A percentile compares a stretch with the other conserved stretches of the same genome.
phyloP scores from a whole-genome alignment of 2,888 invertebrate species.

The Teleiodes luculella region DNA sequence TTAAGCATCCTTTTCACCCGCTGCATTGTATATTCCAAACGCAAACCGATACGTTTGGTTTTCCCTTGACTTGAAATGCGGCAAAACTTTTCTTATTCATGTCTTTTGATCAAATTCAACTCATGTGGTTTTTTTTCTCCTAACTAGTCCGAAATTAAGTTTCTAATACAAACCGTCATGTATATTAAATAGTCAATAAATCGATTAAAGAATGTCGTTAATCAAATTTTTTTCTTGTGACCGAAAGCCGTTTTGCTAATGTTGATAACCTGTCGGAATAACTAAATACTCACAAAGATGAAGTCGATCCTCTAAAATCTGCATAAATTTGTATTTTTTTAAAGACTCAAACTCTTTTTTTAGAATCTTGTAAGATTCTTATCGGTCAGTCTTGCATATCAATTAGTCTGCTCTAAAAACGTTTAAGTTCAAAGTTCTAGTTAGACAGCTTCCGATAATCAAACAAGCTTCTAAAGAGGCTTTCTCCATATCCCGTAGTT shows the following conservation, averaged over 20 bases:
- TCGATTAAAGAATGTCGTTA: constrained; percentile 19
- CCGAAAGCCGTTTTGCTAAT: constrained; percentile 2
- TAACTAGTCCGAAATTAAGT: constrained; percentile 11
- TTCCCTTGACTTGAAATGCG: constrained; percentile 35
- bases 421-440: constrained; percentile 10
- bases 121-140: too few species aligned
- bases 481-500: constrained; percentile 48
- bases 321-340: neutral
- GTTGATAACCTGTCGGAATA: neutral
- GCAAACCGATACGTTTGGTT: constrained; percentile 52
- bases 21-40: constrained; percentile 64
- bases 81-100: constrained; percentile 39
- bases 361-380: neutral
- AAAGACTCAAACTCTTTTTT: neutral
- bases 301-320: neutral
- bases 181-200: constrained; percentile 20
- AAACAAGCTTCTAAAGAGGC: constrained; percentile 39
- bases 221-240: constrained; percentile 14
- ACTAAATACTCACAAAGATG: neutral
- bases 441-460: constrained; percentile 28
- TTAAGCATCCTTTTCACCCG: constrained; percentile 51
- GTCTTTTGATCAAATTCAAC: too few species aligned
- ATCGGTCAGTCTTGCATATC: neutral
- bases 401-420: neutral
- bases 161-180: constrained; percentile 12